phyloP scores from a whole-genome alignment of 1,140 invertebrate genomes.

The Tetramorium simillimum region DNA sequence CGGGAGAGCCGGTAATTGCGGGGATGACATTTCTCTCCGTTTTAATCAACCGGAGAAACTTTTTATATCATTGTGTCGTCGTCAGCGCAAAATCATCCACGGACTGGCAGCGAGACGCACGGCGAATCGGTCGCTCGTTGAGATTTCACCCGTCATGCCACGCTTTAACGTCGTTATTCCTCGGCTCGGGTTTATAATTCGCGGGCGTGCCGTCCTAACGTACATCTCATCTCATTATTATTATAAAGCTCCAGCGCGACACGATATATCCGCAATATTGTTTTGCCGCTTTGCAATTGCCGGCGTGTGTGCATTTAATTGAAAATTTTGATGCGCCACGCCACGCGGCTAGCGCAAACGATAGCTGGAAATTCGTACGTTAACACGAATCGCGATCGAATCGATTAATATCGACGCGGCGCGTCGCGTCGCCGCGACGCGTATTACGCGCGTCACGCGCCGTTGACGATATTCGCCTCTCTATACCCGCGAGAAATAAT shows the following conservation, averaged over 20 bases:
- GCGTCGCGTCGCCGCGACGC: not conserved
- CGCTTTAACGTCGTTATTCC: slow-evolving; percentile 58
- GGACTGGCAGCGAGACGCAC: slow-evolving; percentile 16
- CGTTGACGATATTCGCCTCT: not conserved
- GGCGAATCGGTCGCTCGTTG: slow-evolving; percentile 52
- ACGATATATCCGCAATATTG: not conserved
- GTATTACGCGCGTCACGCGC: not conserved
- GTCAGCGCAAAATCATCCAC: slow-evolving; percentile 9
- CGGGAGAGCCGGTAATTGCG: slow-evolving; percentile 9
- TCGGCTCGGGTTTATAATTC: slow-evolving; percentile 35
- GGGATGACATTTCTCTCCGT: slow-evolving; percentile 47
- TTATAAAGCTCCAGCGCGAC: not conserved
- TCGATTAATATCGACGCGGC: slow-evolving; percentile 22
- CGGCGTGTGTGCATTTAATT: not conserved
- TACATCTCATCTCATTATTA: slow-evolving; percentile 25
- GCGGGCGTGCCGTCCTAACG: slow-evolving; percentile 23
- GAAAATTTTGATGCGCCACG: not conserved
- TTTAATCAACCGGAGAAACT: slow-evolving; percentile 50
- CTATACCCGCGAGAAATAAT: slow-evolving; percentile 12
- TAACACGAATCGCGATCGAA: not conserved
- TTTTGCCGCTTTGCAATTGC: not conserved
- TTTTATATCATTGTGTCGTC: slow-evolving; percentile 24
- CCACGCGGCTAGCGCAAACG: not conserved
- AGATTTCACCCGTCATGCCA: slow-evolving; percentile 55
- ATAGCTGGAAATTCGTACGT: not conserved